A percentile compares a stretch with the other conserved stretches of the same genome.
phyloP scores from a whole-genome alignment of 2,888 invertebrate genomes.

The Strigamia maritima region DNA sequence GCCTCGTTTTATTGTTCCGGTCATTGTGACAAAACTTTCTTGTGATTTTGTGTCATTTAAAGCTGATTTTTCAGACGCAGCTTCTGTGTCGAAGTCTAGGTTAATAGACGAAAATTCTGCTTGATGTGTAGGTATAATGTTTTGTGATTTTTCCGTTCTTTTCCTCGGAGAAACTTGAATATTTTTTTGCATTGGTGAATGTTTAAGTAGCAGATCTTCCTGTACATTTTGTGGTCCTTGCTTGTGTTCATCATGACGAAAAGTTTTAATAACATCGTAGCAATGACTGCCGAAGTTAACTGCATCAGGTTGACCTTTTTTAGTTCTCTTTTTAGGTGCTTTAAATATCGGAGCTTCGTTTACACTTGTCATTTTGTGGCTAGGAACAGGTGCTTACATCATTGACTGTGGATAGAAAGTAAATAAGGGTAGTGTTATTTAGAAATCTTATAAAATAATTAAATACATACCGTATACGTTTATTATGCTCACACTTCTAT shows the following conservation, averaged over 20 bases:
- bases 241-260: background rate
- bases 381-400: background rate
- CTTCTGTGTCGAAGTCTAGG: background rate
- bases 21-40: slow-evolving; percentile 58
- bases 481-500: no score
- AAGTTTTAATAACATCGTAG: background rate
- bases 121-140: background rate
- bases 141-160: background rate
- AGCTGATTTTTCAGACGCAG: slow-evolving; percentile 39
- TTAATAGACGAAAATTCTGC: background rate
- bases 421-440: no score
- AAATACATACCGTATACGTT: no score
- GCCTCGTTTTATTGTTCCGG: slow-evolving; percentile 68
- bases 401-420: no score
- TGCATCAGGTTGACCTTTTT: background rate
- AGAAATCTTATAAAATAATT: no score
- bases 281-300: background rate
- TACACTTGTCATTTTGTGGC: background rate
- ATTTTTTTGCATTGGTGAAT: background rate
- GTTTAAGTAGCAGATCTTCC: background rate
- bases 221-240: background rate
- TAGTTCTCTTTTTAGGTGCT: background rate
- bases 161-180: background rate
- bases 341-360: background rate
- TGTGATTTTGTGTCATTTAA: slow-evolving; percentile 36